Evolutionary conservation across 2,888 invertebrate species (phyloP), one percentile per base, ranked within the genome.

Genomic region (Bombyx huttoni): DNA sequence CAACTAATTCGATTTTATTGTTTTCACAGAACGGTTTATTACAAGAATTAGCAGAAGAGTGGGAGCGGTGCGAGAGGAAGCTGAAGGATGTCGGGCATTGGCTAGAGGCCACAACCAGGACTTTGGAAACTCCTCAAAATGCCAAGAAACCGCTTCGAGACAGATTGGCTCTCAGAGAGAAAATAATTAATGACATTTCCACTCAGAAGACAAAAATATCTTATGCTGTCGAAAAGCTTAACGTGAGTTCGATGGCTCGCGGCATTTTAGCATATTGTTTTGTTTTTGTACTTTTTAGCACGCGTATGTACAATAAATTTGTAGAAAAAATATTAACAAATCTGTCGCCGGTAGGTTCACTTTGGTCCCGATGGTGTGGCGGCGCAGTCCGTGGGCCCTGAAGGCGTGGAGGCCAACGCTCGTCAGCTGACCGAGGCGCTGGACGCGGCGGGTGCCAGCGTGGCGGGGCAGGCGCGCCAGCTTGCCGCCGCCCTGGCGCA

Each of bases 1-100:
- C 12, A 40, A 34, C 47, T 48, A 24, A 51, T 8, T 40, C 3
- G 40, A 13, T 53, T 51, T 56, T 53, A 53, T 58, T 54, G 49
- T 58, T 61, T 60, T 90, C 90, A 57, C 81, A 96, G 96, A 94
- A 94, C 74, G 94, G 95, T 49, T 85, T 96, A 63, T 90, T 98
- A 55, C 95, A 96, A 90, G 98, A 98, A 85, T 93, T 96, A 51
- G 94, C 95, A 49, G 97, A 97, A 76, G 97, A 98, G 88, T 98
- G 98, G 96, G 97, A 97, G 75, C 95, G 98, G 79, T 98, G 97
- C 82, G 97, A 98, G 81, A 94, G 92, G 78, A 98, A 98, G 80
- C 91, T 98, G 78, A 95, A 95, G 78, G 97, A 98, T 64, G 95
- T 96, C 49, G 93, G 92, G 56, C 90, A 91, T 60, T 98, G 97